Conservation (phyloP, 2,888 invertebrate genomes). For the Athalia rosae region DNA sequence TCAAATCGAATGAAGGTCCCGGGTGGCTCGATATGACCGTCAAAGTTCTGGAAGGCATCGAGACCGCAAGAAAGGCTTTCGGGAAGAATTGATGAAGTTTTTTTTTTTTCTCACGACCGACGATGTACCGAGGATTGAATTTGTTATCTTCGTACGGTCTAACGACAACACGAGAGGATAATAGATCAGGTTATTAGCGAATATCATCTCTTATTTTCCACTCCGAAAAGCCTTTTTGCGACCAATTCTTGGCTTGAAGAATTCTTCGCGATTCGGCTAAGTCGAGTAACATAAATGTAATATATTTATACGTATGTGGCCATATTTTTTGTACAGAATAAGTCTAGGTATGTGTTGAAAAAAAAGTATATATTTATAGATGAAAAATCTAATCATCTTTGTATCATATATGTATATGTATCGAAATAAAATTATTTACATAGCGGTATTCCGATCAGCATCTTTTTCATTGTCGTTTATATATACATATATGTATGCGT, state of each 20-base stretch:
- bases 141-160: too few relatives aligned
- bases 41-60: slow-evolving; percentile 59
- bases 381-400: too few relatives aligned
- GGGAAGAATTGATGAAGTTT: not conserved
- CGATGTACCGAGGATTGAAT: too few relatives aligned
- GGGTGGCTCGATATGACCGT: slow-evolving; percentile 61
- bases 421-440: too few relatives aligned
- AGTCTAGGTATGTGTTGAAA: too few relatives aligned
- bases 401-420: too few relatives aligned
- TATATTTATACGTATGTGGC: too few relatives aligned
- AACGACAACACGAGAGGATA: not conserved
- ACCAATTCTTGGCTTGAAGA: slow-evolving; percentile 28
- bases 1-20: slow-evolving; percentile 47
- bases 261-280: slow-evolving; percentile 24
- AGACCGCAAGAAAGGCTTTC: slow-evolving; percentile 45
- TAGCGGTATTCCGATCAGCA: too few relatives aligned
- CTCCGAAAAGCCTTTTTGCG: slow-evolving; percentile 16
- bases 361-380: too few relatives aligned
- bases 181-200: not conserved
- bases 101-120: not conserved
- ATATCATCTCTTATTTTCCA: not conserved
- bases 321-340: too few relatives aligned
- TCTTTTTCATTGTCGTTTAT: too few relatives aligned
- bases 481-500: too few relatives aligned
- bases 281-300: not conserved